Conservation (phyloP, 1,140 invertebrate species). For the Halesus radiatus region DNA sequence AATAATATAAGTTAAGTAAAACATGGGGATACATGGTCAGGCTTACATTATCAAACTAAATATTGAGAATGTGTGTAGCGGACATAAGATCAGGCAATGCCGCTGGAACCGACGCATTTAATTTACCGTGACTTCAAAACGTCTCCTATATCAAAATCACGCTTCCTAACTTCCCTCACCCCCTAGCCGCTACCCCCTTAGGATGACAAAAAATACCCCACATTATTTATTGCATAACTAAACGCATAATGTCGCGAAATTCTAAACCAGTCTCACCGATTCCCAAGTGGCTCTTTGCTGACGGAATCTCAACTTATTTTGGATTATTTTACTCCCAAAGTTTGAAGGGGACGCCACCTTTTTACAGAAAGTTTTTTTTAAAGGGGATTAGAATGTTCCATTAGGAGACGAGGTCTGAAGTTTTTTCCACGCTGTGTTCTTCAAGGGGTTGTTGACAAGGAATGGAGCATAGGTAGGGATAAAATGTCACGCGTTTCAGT, state of each 20-base stretch:
- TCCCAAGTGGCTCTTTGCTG: slow-evolving; percentile 46
- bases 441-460: neutral
- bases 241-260: slow-evolving; percentile 57
- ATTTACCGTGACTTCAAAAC: slow-evolving; percentile 54
- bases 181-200: neutral
- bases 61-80: neutral
- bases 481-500: neutral
- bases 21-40: too few species aligned
- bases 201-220: slow-evolving; percentile 32
- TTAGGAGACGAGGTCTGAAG: slow-evolving; percentile 5
- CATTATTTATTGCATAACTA: slow-evolving; percentile 56
- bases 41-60: neutral
- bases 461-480: neutral
- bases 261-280: slow-evolving; percentile 53
- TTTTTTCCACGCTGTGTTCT: neutral
- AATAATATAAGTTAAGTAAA: too few species aligned
- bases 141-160: slow-evolving; percentile 54
- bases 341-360: slow-evolving; percentile 11
- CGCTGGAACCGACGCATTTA: slow-evolving; percentile 50
- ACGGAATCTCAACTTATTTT: slow-evolving; percentile 14
- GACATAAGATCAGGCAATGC: slow-evolving; percentile 16
- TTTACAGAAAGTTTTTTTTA: neutral
- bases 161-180: slow-evolving; percentile 26
- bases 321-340: neutral
- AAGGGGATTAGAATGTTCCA: slow-evolving; percentile 36